Evolutionary conservation across 2,113 vertebrate species (phyloP).

Genomic region (Heterotilapia buettikoferi): DNA sequence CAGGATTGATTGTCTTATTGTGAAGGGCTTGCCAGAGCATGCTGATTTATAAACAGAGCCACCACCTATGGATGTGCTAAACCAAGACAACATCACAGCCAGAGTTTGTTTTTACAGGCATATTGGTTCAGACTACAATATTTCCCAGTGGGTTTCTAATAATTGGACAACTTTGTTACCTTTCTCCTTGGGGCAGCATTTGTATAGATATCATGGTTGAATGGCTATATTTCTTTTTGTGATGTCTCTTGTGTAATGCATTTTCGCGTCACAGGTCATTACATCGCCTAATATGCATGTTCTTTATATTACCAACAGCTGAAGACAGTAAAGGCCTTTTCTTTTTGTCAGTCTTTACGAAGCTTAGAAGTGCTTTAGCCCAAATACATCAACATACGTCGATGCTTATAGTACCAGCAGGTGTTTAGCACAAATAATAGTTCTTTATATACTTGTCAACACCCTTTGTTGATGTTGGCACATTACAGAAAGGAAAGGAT

Average conservation of each 20-base stretch:
- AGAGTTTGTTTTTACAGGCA: neutral
- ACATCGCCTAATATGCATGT: neutral
- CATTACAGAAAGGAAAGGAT: neutral
- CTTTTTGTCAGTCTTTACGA: neutral
- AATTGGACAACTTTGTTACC: slow-evolving; percentile 25
- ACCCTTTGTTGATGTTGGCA: neutral
- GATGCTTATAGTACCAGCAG: neutral
- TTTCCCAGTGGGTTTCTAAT: slow-evolving; percentile 11
- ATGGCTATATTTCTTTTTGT: slow-evolving; percentile 1
- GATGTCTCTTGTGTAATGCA: neutral
- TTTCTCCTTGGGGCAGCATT: slow-evolving; percentile 3
- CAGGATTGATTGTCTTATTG: slow-evolving; percentile 27
- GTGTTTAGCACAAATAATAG: neutral
- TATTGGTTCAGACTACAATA: neutral
- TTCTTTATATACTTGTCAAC: neutral
- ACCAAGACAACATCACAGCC: slow-evolving; percentile 9
- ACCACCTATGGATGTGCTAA: neutral
- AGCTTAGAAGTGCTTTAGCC: neutral
- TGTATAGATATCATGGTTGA: slow-evolving; percentile 3
- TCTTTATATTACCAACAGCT: neutral
- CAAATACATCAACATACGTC: neutral
- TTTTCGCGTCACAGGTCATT: slow-evolving; percentile 20
- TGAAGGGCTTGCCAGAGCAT: neutral
- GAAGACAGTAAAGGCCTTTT: neutral
- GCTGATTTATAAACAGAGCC: slow-evolving; percentile 9